These are phyloP conservation scores for Notothenia coriiceps DNA, from an alignment of 2,113 vertebrate genomes.

Conservation along the genomic window DNA sequence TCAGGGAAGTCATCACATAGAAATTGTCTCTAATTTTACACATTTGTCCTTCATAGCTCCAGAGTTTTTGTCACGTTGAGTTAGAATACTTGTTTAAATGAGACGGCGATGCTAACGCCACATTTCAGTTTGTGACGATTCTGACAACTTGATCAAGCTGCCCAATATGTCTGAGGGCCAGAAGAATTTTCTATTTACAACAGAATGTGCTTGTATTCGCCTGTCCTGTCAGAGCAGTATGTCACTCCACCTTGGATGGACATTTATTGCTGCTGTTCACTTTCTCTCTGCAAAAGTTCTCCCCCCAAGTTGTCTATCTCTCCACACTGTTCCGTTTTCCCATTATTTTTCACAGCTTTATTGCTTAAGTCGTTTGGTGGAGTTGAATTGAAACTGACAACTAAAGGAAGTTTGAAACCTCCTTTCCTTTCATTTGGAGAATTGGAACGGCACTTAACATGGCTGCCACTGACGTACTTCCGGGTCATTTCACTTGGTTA, in stretches of 20 bases:
- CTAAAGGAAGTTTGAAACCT: neutral
- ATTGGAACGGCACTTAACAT: too few species aligned
- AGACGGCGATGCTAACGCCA: constrained; percentile 21
- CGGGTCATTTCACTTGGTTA: too few species aligned
- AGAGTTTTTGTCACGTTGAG: neutral
- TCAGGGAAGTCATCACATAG: neutral
- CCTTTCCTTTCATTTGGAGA: too few species aligned
- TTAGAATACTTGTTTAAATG: constrained; percentile 43
- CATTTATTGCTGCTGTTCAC: constrained; percentile 24
- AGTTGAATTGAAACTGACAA: constrained; percentile 35
- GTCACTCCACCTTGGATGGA: constrained; percentile 17
- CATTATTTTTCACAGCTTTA: constrained; percentile 48
- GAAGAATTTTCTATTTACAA: constrained; percentile 42
- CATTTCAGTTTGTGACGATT: constrained; percentile 25
- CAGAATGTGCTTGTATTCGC: constrained; percentile 36
- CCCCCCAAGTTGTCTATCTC: constrained; percentile 43
- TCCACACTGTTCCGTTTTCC: constrained; percentile 17
- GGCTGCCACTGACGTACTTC: too few species aligned
- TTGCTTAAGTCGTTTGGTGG: constrained; percentile 23
- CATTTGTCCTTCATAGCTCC: neutral
- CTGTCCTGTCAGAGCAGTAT: constrained; percentile 21
- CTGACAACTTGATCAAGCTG: constrained; percentile 52
- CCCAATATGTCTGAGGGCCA: constrained; percentile 39
- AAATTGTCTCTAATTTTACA: neutral
- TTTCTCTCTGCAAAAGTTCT: constrained; percentile 54